Evolutionary conservation across 92 coral and sea anemone species (phyloP), one percentile per base, ranked within the genome.

Genomic region (Montipora capitata): DNA sequence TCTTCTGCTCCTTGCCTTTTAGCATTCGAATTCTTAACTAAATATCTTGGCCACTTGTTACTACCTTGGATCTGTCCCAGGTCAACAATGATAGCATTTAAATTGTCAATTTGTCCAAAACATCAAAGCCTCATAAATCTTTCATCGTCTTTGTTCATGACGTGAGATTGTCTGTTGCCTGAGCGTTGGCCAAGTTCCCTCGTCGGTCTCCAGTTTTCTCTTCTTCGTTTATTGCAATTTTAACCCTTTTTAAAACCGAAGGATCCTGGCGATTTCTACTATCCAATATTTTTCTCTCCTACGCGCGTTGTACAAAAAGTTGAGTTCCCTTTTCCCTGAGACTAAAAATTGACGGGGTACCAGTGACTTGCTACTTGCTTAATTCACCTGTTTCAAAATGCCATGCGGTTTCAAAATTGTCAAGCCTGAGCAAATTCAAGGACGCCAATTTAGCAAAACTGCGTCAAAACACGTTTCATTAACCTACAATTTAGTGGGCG

Each of bases 101-200:
- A 80, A 80, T 48, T 27, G 35, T 27, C 35, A 27, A 27, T 27
- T 68, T 69, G 76, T 80, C 85, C 49, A 20, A 70, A 90, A 61
- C 90, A 90, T 63, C 83, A 66, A 72, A 52, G 38, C 39, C 77
- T 63, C 68, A 80, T 90, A 75, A 90, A 90, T 90, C 86, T 85
- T 90, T 85, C 76, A 90, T 90, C 18, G 13, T 52, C 78, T 78
- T 77, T 83, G 89, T 89, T 89, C 68, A 66, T 75, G 57, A 12
- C 77, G 77, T 44, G 68, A 90, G 88, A 80, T 85, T 83, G 87
- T 66, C 79, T 83, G 79, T 56, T 61, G 64, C 43, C 35, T 45
- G 72, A 58, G 74, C 72, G 35, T 27, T 27, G 35, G 35, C 35
- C 35, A 27, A 27, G 35, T 59, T 83, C 79, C 71, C 41, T 48